Evolutionary conservation across 2,797 vertebrate species (phyloP).

Genomic region (Channa striata): DNA sequence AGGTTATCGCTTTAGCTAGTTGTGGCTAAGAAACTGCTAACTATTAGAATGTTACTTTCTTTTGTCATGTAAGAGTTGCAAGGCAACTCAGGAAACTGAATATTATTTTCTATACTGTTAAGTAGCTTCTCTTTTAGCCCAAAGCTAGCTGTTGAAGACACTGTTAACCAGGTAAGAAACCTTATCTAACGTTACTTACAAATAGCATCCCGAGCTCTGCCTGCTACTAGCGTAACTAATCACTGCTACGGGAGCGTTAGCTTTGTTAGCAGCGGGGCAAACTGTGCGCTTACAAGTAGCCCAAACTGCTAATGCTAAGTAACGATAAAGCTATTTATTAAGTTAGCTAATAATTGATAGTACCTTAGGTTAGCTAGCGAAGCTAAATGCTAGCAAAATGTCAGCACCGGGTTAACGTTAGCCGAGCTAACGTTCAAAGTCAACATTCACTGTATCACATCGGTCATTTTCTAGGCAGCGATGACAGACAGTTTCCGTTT

Average conservation of each 20-base stretch:
- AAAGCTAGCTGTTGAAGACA: not conserved
- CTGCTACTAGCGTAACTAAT: too few species aligned
- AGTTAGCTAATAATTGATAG: not conserved
- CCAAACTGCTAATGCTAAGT: too few species aligned
- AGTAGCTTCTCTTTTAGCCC: not conserved
- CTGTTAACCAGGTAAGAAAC: too few species aligned
- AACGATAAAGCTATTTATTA: not conserved
- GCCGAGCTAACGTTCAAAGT: constrained; percentile 25
- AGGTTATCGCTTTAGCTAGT: not conserved
- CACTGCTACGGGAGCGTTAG: too few species aligned
- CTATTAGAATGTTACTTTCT: not conserved
- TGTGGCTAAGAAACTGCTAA: not conserved
- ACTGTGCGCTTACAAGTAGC: too few species aligned
- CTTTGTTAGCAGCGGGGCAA: too few species aligned
- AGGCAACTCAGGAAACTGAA: too few species aligned
- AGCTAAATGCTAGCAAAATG: constrained; percentile 25
- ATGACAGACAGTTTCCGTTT: not conserved
- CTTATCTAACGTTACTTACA: too few species aligned
- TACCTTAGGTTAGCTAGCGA: not conserved
- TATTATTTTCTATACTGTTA: not conserved
- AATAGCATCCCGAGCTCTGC: not conserved
- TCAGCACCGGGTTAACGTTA: constrained; percentile 12
- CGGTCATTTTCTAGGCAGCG: accelerated
- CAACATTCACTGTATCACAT: not conserved
- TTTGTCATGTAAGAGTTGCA: too few species aligned